Evolutionary conservation across 2,888 invertebrate genomes (phyloP), one percentile per base, ranked within the genome.

Genomic region (Halictus ligatus): DNA sequence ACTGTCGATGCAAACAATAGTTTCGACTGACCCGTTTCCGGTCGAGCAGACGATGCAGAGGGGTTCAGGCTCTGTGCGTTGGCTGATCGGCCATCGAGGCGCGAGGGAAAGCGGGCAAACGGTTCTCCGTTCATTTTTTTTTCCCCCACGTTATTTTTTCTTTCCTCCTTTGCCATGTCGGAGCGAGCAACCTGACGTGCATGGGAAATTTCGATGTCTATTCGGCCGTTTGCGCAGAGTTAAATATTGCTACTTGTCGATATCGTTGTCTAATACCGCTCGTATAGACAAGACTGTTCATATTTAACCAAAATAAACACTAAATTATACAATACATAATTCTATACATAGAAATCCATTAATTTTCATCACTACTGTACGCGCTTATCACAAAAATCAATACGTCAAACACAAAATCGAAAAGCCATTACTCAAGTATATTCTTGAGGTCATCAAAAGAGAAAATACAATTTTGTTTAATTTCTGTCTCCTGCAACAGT

Each of bases 21-120:
- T 86, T 81, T 40, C 81, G n/a, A 71, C 80, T 80, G 89, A 87
- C 84, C 87, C 83, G 83, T 90, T 90, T 90, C 87, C 88, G 85
- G 85, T 88, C 80, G 84, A 76, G 60, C 82, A 75, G 67, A 78
- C 84, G 67, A 84, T 71, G 74, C 78, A 48, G 81, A 40, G 67
- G 64, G 67, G 83, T 35, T 58, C 54, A 60, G 71, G 50, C 40
- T 67, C 35, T 40, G 40, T 54, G 76, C 77, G 79, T 85, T 50
- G 21, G 50, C 48, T 69, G 69, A 83, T 74, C 77, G 78, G 25
- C 29, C 48, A 46, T n/a, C 69, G 75, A 67, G 58, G 64, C 83
- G 40, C 71, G 72, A 72, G 74, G 77, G 75, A 81, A 25, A 85
- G 81, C 69, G 64, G 72, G 40, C 35, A 67, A 74, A 21, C 46